phyloP scores from a whole-genome alignment of 2,888 invertebrate genomes.

The Cerastoderma edule region DNA sequence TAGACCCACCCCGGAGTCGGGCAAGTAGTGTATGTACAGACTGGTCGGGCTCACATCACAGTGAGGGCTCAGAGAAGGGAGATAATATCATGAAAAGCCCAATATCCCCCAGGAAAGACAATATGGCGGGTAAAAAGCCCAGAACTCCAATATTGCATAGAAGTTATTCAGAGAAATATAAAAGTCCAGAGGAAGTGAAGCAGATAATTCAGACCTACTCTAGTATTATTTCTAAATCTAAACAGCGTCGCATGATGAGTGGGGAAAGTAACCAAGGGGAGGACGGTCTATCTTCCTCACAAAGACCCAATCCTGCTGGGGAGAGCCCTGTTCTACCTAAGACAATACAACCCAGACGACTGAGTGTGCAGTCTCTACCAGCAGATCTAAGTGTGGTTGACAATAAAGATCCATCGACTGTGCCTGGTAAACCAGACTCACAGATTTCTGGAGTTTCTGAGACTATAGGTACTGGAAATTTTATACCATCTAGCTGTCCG shows the following conservation, averaged over 20 bases:
- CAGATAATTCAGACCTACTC: slow-evolving; percentile 47
- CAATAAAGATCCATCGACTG: slow-evolving; percentile 18
- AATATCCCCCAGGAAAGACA: neutral
- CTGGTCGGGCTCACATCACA: slow-evolving; percentile 28
- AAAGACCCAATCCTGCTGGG: slow-evolving; percentile 29
- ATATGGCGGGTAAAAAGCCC: neutral
- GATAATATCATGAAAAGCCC: slow-evolving; percentile 30
- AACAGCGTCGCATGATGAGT: slow-evolving; percentile 23
- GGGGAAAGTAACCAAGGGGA: neutral
- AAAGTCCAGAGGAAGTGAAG: slow-evolving; percentile 51
- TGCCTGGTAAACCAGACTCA: slow-evolving; percentile 12
- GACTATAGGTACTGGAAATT: neutral
- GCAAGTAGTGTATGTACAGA: slow-evolving; percentile 43
- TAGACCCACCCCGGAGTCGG: slow-evolving; percentile 31
- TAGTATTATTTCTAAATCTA: slow-evolving; percentile 38
- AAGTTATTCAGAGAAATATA: slow-evolving; percentile 13
- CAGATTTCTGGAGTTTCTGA: neutral
- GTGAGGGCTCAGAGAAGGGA: slow-evolving; percentile 42
- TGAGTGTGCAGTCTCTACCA: slow-evolving; percentile 48
- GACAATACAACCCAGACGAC: slow-evolving; percentile 24
- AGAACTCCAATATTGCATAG: neutral
- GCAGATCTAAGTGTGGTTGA: slow-evolving; percentile 9
- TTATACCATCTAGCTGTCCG: no score
- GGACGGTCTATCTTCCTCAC: slow-evolving; percentile 26
- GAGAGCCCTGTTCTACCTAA: neutral